phyloP scores from a whole-genome alignment of 2,888 invertebrate genomes.

The Steinernema hermaphroditum region DNA sequence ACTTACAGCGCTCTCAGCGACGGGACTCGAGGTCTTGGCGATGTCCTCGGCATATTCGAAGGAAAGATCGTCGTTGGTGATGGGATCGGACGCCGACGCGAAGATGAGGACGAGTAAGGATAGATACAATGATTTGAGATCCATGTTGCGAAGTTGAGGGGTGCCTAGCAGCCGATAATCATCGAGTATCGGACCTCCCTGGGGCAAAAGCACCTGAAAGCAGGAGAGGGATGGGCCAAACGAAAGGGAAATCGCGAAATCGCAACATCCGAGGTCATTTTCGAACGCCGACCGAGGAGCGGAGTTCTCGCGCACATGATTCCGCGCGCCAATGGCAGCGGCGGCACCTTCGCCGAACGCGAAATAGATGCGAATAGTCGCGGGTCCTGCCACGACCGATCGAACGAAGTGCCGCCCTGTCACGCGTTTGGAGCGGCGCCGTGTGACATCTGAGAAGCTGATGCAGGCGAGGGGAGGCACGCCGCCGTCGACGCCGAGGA shows the following conservation, averaged over 20 bases:
- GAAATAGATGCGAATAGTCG: slow-evolving; percentile 25
- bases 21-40: too few relatives aligned
- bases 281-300: too few relatives aligned
- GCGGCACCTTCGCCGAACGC: slow-evolving; percentile 5
- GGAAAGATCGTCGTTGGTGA: too few relatives aligned
- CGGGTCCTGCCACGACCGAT: slow-evolving; percentile 26
- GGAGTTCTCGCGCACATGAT: too few relatives aligned
- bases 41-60: too few relatives aligned
- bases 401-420: neutral
- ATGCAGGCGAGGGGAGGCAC: neutral
- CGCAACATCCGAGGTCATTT: neutral
- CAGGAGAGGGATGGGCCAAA: neutral
- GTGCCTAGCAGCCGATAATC: too few relatives aligned
- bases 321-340: slow-evolving; percentile 1
- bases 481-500: neutral
- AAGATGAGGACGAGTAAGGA: too few relatives aligned
- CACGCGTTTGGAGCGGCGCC: neutral
- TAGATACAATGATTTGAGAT: too few relatives aligned
- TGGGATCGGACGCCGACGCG: too few relatives aligned
- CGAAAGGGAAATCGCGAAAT: neutral
- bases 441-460: neutral
- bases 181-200: neutral
- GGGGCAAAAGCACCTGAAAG: neutral
- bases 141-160: too few relatives aligned
- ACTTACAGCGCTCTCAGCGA: too few relatives aligned